These are phyloP conservation scores for Apamea epomidion DNA, from an alignment of 2,888 invertebrate genomes.

Conservation along the genomic window DNA sequence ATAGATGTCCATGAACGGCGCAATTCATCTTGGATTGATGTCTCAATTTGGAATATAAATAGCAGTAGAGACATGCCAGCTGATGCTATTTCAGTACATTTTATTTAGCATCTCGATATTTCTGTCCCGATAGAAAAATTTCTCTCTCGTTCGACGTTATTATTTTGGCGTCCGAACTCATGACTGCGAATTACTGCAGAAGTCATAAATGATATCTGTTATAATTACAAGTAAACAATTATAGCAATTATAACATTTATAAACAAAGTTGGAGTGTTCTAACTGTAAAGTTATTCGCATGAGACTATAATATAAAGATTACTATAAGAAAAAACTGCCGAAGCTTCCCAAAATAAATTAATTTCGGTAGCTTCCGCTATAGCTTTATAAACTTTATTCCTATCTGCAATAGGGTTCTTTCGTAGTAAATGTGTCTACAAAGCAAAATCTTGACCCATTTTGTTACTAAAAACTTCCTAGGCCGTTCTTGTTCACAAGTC, in stretches of 20 bases:
- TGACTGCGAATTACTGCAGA: constrained; percentile 21
- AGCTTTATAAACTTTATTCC: constrained; percentile 40
- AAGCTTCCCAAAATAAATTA: constrained; percentile 51
- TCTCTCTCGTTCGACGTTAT: constrained; percentile 69
- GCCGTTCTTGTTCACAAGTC: constrained; percentile 88
- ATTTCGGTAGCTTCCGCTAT: constrained; percentile 35
- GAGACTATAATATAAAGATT: constrained; percentile 17
- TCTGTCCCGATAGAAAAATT: constrained; percentile 75
- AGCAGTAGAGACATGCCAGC: constrained; percentile 76
- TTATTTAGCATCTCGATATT: constrained; percentile 76
- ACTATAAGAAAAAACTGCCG: constrained; percentile 26
- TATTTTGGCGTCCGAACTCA: constrained; percentile 52
- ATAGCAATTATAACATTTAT: constrained; percentile 6
- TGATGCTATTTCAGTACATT: constrained; percentile 76
- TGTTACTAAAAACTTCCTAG: constrained; percentile 74
- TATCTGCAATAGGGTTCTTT: constrained; percentile 39
- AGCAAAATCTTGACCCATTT: constrained; percentile 68
- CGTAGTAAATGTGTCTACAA: constrained; percentile 76
- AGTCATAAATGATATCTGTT: constrained; percentile 12
- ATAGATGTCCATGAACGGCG: constrained; percentile 81
- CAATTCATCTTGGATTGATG: constrained; percentile 82
- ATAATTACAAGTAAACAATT: constrained; percentile 2
- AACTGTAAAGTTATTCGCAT: constrained; percentile 7
- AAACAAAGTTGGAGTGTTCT: neutral
- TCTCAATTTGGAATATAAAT: constrained; percentile 79